A percentile compares a stretch with the other conserved stretches of the same genome.
Evolutionary conservation across 2,797 vertebrate genomes (phyloP).

Genomic region (Tinamus major): DNA sequence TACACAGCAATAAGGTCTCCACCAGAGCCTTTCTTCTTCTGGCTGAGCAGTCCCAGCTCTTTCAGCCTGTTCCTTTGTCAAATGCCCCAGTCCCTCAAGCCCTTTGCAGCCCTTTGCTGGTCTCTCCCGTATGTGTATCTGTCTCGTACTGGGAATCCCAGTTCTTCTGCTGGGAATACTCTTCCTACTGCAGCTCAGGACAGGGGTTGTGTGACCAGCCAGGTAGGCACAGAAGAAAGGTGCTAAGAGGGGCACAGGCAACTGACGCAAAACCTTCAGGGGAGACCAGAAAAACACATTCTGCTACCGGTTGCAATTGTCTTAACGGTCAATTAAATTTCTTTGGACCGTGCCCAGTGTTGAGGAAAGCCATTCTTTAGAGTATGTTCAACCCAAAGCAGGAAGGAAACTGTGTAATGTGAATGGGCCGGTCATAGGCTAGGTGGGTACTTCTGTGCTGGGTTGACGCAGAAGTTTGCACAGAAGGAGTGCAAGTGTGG

Average conservation of each 20-base stretch:
- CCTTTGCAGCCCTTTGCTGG: neutral
- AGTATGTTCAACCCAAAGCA: neutral
- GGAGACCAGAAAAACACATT: neutral
- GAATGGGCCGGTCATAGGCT: neutral
- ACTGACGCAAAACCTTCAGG: neutral
- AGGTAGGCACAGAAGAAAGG: neutral
- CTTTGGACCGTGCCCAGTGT: neutral
- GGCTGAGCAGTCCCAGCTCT: neutral
- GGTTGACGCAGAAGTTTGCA: neutral
- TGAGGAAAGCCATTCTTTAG: neutral
- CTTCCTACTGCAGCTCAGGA: no score
- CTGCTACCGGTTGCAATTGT: neutral
- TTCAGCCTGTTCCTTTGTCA: neutral
- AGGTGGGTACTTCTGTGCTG: no score
- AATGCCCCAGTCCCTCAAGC: neutral
- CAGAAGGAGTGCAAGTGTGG: neutral
- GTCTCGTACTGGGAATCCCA: no score
- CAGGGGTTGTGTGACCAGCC: neutral
- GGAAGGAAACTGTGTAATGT: neutral
- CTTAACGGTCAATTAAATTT: neutral
- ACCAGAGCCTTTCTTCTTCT: neutral
- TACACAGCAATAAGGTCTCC: neutral
- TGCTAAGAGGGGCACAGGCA: neutral
- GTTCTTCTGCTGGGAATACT: no score
- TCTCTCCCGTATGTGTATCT: neutral